Conservation (phyloP, 2,888 invertebrate genomes). For the Diploptera punctata region DNA sequence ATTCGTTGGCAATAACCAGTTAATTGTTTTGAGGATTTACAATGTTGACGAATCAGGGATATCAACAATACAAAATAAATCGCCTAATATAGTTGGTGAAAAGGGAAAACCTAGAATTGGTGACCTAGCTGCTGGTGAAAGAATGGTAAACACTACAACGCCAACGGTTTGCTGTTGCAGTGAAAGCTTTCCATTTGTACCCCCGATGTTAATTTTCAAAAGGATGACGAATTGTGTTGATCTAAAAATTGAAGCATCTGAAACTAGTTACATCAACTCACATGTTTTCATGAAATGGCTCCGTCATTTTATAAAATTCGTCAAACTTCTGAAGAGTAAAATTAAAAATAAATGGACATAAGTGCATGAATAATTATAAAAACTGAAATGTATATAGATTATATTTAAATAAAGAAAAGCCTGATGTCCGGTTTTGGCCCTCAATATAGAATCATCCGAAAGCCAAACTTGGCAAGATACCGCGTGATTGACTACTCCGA, state of each 20-base stretch:
- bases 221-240: background rate
- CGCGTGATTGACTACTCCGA: too few species aligned
- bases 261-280: constrained; percentile 29
- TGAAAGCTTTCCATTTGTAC: background rate
- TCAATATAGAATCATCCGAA: too few species aligned
- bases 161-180: background rate
- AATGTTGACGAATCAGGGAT: background rate
- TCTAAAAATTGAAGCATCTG: background rate
- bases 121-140: background rate
- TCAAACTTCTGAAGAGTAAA: too few species aligned
- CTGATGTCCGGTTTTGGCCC: too few species aligned
- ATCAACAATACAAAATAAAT: background rate
- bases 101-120: background rate
- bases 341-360: too few species aligned
- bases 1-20: constrained; percentile 17
- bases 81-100: background rate
- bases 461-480: too few species aligned
- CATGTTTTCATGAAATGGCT: constrained; percentile 55
- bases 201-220: constrained; percentile 6
- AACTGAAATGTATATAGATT: too few species aligned
- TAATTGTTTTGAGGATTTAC: constrained; percentile 9
- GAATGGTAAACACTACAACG: constrained; percentile 1
- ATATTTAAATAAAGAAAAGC: too few species aligned
- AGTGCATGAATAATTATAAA: too few species aligned
- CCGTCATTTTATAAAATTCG: constrained; percentile 50